phyloP scores from a whole-genome alignment of 2,888 invertebrate genomes.

The Notodonta dromedarius region DNA sequence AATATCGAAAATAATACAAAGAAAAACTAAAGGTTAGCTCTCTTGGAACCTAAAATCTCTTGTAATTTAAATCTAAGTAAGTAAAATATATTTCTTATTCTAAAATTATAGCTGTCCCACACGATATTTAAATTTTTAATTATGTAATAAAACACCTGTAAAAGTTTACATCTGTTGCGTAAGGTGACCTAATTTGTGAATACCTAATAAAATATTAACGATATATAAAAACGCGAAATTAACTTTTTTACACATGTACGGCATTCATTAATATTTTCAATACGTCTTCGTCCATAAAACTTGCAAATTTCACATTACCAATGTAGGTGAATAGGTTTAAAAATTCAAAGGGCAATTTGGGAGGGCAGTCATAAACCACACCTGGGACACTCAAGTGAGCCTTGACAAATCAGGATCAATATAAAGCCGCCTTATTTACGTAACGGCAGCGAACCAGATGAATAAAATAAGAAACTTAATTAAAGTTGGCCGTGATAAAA shows the following conservation, averaged over 20 bases:
- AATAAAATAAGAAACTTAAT: constrained; percentile 38
- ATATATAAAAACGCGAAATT: constrained; percentile 21
- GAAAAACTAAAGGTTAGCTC: too few species aligned
- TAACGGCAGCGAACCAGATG: constrained; percentile 20
- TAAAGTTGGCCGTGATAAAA: constrained; percentile 31
- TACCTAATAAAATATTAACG: constrained; percentile 26
- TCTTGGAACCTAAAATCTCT: too few species aligned
- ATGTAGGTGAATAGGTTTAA: constrained; percentile 29
- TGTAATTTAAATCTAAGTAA: too few species aligned
- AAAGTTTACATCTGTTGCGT: constrained; percentile 18
- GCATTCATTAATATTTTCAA: constrained; percentile 28
- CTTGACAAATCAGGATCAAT: constrained; percentile 41
- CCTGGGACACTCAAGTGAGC: constrained; percentile 34
- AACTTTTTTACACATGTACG: constrained; percentile 18
- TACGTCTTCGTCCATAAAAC: constrained; percentile 16
- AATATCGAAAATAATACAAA: too few species aligned
- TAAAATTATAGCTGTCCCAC: too few species aligned
- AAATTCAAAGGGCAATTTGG: constrained; percentile 49
- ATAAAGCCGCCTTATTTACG: constrained; percentile 42
- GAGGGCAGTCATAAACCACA: constrained; percentile 41
- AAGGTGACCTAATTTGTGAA: constrained; percentile 20
- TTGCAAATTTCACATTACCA: constrained; percentile 17
- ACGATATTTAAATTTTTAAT: constrained; percentile 13
- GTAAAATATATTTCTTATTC: too few species aligned
- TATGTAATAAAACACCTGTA: constrained; percentile 22